These are phyloP conservation scores for Pimephales promelas DNA, from an alignment of 2,113 vertebrate species.

Conservation along the genomic window DNA sequence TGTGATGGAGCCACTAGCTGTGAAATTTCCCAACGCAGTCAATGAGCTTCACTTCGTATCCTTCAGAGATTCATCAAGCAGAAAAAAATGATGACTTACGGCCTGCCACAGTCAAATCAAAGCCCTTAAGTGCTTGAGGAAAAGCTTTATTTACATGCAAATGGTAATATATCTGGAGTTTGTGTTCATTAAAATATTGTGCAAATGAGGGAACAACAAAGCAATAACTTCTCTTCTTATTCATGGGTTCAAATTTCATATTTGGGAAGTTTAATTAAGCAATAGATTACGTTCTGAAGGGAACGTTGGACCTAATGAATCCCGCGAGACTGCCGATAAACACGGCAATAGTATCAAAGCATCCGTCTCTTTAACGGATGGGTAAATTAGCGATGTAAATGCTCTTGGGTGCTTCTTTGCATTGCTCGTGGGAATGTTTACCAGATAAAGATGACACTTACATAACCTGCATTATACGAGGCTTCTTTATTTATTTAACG, in stretches of 20 bases:
- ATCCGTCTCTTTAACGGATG: slow-evolving; percentile 97
- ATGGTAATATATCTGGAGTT: slow-evolving; percentile 76
- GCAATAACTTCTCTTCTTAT: slow-evolving; percentile 86
- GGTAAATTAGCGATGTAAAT: slow-evolving; percentile 93
- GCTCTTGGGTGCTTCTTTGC: slow-evolving; percentile 80
- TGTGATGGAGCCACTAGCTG: slow-evolving; percentile 89
- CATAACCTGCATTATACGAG: slow-evolving; percentile 73
- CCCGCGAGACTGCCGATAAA: slow-evolving; percentile 91
- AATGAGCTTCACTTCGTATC: slow-evolving; percentile 82
- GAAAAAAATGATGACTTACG: slow-evolving; percentile 74
- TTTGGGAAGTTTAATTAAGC: slow-evolving; percentile 99
- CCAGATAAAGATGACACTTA: slow-evolving; percentile 75
- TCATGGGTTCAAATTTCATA: slow-evolving; percentile 93
- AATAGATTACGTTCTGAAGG: slow-evolving; percentile 99
- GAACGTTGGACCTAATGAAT: slow-evolving; percentile 95
- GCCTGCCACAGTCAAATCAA: slow-evolving; percentile 83
- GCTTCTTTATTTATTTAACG: slow-evolving; percentile 57
- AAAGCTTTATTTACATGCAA: slow-evolving; percentile 83
- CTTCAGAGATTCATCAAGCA: slow-evolving; percentile 78
- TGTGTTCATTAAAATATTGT: slow-evolving; percentile 84
- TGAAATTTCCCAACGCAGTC: slow-evolving; percentile 87
- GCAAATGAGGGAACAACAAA: slow-evolving; percentile 84
- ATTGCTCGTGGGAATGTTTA: slow-evolving; percentile 80
- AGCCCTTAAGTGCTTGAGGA: slow-evolving; percentile 82
- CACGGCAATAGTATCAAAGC: slow-evolving; percentile 95